phyloP scores from a whole-genome alignment of 2,797 vertebrate genomes.

The Thalassophryne amazonica region DNA sequence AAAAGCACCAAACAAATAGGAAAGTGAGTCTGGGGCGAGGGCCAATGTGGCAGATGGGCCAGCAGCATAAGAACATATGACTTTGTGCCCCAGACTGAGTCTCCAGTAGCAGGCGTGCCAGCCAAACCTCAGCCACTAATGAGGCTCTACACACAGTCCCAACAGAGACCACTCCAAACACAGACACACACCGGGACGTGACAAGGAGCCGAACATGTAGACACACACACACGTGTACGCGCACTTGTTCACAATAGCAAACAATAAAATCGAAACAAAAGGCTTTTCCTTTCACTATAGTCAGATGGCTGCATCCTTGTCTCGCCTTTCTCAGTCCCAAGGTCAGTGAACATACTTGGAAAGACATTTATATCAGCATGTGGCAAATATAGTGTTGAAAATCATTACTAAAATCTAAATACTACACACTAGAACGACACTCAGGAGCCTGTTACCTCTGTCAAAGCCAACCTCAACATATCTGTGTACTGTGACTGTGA shows the following conservation, averaged over 20 bases:
- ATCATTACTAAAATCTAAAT: too few species aligned
- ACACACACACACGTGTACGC: slow-evolving; percentile 4
- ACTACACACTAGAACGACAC: too few species aligned
- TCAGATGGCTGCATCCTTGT: too few species aligned
- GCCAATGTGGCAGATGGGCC: slow-evolving; percentile 66
- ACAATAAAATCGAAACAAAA: too few species aligned
- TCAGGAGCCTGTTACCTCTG: too few species aligned
- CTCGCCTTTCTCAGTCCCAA: too few species aligned
- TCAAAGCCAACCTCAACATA: too few species aligned
- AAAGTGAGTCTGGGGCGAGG: slow-evolving; percentile 25
- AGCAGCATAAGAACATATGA: slow-evolving; percentile 67
- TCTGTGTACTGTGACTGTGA: too few species aligned
- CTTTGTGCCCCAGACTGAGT: slow-evolving; percentile 59
- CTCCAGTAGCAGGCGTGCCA: slow-evolving; percentile 46
- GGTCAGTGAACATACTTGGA: too few species aligned
- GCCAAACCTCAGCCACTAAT: slow-evolving; percentile 70
- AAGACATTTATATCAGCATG: too few species aligned
- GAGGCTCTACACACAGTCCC: slow-evolving; percentile 62
- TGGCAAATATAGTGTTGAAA: too few species aligned
- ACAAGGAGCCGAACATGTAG: slow-evolving; percentile 21
- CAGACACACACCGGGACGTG: slow-evolving; percentile 23
- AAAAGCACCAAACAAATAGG: background rate
- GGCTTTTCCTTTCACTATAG: too few species aligned
- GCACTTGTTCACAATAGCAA: background rate
- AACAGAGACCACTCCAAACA: slow-evolving; percentile 59